phyloP scores from a whole-genome alignment of 2,888 invertebrate species.

The Acronicta alni region DNA sequence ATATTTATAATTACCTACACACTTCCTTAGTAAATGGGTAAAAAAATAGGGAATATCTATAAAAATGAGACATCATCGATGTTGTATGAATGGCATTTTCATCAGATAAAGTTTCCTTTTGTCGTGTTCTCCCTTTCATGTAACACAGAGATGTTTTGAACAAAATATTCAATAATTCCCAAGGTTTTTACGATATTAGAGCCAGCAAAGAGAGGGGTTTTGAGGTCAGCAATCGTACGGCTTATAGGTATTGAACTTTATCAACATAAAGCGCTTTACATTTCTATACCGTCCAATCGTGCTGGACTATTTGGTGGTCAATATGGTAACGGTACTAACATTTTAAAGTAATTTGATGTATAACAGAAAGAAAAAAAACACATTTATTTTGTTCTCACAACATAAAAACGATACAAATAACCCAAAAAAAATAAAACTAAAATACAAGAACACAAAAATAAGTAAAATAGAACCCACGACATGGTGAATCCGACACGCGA shows the following conservation, averaged over 20 bases:
- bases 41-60: too few relatives aligned
- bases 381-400: too few relatives aligned
- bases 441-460: too few relatives aligned
- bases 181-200: slow-evolving; percentile 31
- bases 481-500: too few relatives aligned
- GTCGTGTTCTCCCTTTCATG: slow-evolving; percentile 9
- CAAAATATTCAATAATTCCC: slow-evolving; percentile 31
- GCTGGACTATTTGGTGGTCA: not conserved
- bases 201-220: slow-evolving; percentile 15
- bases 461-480: too few relatives aligned
- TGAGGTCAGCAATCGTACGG: slow-evolving; percentile 31
- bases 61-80: not conserved
- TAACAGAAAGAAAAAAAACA: too few relatives aligned
- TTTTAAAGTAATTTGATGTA: slow-evolving; percentile 11
- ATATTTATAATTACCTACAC: too few relatives aligned
- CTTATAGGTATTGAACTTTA: slow-evolving; percentile 17
- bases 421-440: too few relatives aligned
- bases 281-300: slow-evolving; percentile 9
- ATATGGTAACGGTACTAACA: slow-evolving; percentile 18
- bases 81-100: slow-evolving; percentile 3
- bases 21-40: too few relatives aligned
- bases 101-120: slow-evolving; percentile 9
- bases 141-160: slow-evolving; percentile 17
- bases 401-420: too few relatives aligned
- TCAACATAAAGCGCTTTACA: slow-evolving; percentile 7